Evolutionary conservation across 2,888 invertebrate genomes (phyloP), one percentile per base, ranked within the genome.

Genomic region (Epicampocera succincta): DNA sequence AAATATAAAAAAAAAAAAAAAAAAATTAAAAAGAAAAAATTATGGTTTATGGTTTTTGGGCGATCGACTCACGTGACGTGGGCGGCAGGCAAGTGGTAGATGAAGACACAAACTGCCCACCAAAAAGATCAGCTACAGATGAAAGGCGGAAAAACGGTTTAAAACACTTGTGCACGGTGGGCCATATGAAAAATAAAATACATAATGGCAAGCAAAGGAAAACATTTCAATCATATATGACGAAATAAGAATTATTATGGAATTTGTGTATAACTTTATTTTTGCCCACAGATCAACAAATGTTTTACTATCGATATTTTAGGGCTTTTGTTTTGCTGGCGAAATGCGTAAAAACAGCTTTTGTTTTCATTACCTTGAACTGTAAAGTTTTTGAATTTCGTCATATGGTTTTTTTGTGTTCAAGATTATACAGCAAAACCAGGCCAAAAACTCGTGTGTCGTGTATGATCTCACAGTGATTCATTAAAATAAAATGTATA

Each of bases 11-110:
- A 38, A 17, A 29, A 56, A 9, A 56, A n/a, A 50, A 52, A 72
- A 29, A 61, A 73, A n/a, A n/a, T n/a, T 52, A 61, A 29, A 33
- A 33, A 1, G 19, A 63, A 63, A 56, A 38, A 61, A 61, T 50
- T 73, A 63, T 19, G 44, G 40, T 71, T 50, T 42, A 6, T 33
- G 3, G 8, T 68, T 25, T 17, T n/a, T 56, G 21, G n/a, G 15
- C 17, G 54, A 33, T 40, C 11, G n/a, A 42, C 38, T 66, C 74
- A 66, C 74, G 66, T 75, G 74, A 75, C 15, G 74, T 75, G 74
- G 74, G 74, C 50, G 74, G 74, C 52, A 66, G 19, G 48, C 12
- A 25, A 63, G 46, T 56, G 33, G 42, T 44, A 17, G 63, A 33
- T 58, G 19, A 38, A 40, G 15, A 15, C 2, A 46, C n/a, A 15